Percentiles rank a stretch among this genome's conserved stretches.
Conservation (phyloP, 2,113 vertebrate species). For the Ondatra zibethicus region DNA sequence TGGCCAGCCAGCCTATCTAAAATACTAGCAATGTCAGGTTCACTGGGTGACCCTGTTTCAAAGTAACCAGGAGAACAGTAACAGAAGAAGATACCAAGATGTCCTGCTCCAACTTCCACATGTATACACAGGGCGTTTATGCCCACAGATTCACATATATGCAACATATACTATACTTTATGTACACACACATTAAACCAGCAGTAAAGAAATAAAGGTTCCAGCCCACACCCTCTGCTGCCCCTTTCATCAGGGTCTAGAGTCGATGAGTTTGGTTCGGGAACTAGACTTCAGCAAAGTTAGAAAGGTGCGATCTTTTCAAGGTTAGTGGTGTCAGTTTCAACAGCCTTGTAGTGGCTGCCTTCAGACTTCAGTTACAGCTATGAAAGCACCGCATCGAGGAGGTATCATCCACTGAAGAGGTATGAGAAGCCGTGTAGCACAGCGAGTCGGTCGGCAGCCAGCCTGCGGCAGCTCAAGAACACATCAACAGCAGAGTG, state of each 20-base stretch:
- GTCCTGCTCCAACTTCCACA: background rate
- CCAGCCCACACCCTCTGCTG: no score
- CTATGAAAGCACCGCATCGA: background rate
- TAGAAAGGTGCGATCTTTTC: background rate
- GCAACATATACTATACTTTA: background rate
- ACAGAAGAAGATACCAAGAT: background rate
- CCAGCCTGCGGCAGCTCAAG: background rate
- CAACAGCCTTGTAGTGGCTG: background rate
- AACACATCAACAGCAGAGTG: background rate
- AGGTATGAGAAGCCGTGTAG: background rate
- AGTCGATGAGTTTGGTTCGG: background rate
- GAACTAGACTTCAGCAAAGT: background rate
- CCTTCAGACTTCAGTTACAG: background rate
- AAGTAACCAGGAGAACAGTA: background rate
- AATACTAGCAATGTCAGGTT: background rate
- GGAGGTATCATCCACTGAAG: background rate
- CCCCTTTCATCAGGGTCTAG: background rate
- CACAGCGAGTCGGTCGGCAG: accelerated
- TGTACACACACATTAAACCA: background rate
- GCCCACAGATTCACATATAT: background rate
- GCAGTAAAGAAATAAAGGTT: background rate
- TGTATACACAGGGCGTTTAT: background rate
- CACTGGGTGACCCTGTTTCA: background rate
- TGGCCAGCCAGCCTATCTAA: background rate
- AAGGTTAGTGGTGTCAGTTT: background rate